These are phyloP conservation scores for Zygogramma bicolorata DNA, from an alignment of 2,888 invertebrate species.

Conservation along the genomic window DNA sequence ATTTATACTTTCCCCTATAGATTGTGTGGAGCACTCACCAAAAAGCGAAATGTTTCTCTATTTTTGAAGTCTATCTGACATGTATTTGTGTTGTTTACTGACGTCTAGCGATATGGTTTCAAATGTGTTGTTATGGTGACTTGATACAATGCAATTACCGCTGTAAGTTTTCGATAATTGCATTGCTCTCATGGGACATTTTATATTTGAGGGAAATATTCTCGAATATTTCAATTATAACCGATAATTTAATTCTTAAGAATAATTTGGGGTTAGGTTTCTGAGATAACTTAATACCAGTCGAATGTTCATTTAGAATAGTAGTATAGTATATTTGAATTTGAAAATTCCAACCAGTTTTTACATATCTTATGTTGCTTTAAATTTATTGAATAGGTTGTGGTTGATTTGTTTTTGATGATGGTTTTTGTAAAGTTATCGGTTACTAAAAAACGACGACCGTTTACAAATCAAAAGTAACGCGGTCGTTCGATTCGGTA, in stretches of 20 bases:
- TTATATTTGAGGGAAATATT: too few relatives aligned
- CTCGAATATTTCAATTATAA: too few relatives aligned
- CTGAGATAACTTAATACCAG: background rate
- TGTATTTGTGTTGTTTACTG: too few relatives aligned
- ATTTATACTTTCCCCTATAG: too few relatives aligned
- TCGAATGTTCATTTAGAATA: background rate
- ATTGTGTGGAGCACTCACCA: too few relatives aligned
- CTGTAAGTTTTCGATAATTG: too few relatives aligned
- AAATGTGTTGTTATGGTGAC: too few relatives aligned
- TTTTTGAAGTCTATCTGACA: too few relatives aligned
- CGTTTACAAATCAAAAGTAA: conserved; percentile 35
- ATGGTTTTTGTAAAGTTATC: conserved; percentile 9
- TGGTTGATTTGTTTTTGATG: background rate
- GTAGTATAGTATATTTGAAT: conserved; percentile 8
- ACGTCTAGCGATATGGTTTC: too few relatives aligned
- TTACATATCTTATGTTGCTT: conserved; percentile 38
- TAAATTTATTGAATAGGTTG: conserved; percentile 17
- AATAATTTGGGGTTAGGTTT: background rate
- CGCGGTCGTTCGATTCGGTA: conserved; percentile 37
- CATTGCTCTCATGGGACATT: too few relatives aligned
- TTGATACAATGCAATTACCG: too few relatives aligned
- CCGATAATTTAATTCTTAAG: background rate
- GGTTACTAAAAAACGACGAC: conserved; percentile 20
- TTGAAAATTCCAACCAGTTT: conserved; percentile 29
- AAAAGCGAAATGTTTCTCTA: too few relatives aligned